Evolutionary conservation across 1,140 invertebrate genomes (phyloP).

Genomic region (Drosophila ambigua): DNA sequence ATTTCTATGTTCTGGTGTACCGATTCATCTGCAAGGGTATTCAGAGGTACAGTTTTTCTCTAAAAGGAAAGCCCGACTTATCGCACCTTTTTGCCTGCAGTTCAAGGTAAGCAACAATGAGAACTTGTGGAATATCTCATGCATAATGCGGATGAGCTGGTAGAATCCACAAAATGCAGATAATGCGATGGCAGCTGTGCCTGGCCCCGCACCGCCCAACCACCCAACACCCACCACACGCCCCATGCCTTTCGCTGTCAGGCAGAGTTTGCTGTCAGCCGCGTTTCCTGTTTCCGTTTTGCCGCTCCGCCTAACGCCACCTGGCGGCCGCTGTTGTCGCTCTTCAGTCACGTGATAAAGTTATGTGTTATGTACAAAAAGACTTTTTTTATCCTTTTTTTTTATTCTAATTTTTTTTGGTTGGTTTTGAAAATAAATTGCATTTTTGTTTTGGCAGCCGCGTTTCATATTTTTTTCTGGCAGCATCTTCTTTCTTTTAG

Average conservation of each 20-base stretch:
- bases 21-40: neutral
- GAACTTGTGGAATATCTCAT: slow-evolving; percentile 34
- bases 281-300: slow-evolving; percentile 66
- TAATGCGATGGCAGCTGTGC: slow-evolving; percentile 61
- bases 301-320: slow-evolving; percentile 53
- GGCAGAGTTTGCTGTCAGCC: slow-evolving; percentile 65
- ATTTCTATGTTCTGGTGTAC: too few relatives aligned
- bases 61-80: slow-evolving; percentile 32
- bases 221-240: too few relatives aligned
- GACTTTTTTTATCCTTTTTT: neutral
- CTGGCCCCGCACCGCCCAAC: neutral
- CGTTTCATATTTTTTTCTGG: slow-evolving; percentile 54
- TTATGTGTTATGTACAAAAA: slow-evolving; percentile 24
- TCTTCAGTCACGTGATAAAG: slow-evolving; percentile 49
- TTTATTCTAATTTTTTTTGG: slow-evolving; percentile 12
- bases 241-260: slow-evolving; percentile 2
- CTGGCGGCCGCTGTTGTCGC: slow-evolving; percentile 55
- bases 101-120: slow-evolving; percentile 1
- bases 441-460: slow-evolving; percentile 65
- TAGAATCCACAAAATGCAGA: slow-evolving; percentile 43
- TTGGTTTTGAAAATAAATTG: slow-evolving; percentile 59
- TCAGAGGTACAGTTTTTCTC: slow-evolving; percentile 8
- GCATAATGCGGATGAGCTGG: slow-evolving; percentile 31
- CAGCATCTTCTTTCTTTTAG: slow-evolving; percentile 17
- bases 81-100: slow-evolving; percentile 31